phyloP scores from a whole-genome alignment of 2,888 invertebrate species.

The Machimus rusticus region DNA sequence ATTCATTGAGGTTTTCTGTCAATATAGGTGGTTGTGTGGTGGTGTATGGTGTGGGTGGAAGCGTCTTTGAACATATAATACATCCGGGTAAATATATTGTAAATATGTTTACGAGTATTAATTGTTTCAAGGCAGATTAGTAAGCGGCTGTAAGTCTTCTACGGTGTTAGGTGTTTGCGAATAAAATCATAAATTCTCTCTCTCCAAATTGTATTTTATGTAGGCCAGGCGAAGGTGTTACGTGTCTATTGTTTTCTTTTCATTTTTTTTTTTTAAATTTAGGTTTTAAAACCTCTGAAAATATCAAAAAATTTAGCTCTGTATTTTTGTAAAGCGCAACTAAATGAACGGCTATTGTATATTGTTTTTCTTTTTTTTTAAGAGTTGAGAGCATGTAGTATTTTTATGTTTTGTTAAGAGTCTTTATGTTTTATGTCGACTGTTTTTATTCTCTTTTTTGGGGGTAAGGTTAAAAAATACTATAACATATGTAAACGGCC shows the following conservation, averaged over 20 bases:
- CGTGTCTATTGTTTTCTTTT: background rate
- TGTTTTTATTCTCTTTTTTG: background rate
- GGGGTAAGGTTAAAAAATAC: slow-evolving; percentile 6
- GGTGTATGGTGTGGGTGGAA: background rate
- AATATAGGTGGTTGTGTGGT: background rate
- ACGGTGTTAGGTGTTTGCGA: slow-evolving; percentile 17
- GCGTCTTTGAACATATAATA: slow-evolving; percentile 11
- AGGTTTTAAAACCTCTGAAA: background rate
- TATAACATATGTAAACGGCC: slow-evolving; percentile 21
- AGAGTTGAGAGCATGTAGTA: background rate
- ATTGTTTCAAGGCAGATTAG: slow-evolving; percentile 15
- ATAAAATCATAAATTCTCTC: background rate
- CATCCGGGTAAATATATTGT: background rate
- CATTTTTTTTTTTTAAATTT: background rate
- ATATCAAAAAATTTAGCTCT: background rate
- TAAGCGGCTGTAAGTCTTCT: slow-evolving; percentile 29
- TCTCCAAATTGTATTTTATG: background rate
- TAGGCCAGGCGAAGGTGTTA: background rate
- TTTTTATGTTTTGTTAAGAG: background rate
- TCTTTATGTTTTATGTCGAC: background rate
- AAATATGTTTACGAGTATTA: background rate
- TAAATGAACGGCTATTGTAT: background rate
- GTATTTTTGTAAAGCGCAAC: background rate
- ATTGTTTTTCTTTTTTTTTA: background rate
- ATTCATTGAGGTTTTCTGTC: slow-evolving; percentile 29